Percentiles rank a stretch among this genome's conserved stretches.
These are phyloP conservation scores for Centropus unirufus DNA, from an alignment of 2,113 vertebrate species.

Conservation along the genomic window DNA sequence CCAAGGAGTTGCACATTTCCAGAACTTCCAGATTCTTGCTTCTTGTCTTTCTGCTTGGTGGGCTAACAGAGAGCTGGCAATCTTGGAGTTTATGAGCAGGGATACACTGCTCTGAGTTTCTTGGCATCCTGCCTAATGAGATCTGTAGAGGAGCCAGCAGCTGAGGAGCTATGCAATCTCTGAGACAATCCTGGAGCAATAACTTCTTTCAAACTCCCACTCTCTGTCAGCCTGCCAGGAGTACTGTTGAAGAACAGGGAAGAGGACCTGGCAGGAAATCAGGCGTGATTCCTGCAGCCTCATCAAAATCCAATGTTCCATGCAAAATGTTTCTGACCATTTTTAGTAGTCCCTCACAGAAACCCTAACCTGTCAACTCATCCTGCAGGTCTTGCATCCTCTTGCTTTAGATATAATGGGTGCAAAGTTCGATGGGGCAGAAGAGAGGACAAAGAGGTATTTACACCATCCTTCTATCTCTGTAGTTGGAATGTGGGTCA, in stretches of 20 bases:
- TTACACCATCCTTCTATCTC: not conserved
- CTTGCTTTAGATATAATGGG: not conserved
- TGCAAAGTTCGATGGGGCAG: not conserved
- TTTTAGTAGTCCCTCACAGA: not conserved
- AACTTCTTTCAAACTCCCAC: conserved; percentile 63
- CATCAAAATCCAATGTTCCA: conserved; percentile 26
- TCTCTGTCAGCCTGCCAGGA: conserved; percentile 59
- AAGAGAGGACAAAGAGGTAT: not conserved
- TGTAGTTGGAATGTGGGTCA: not conserved
- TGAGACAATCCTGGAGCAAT: conserved; percentile 50
- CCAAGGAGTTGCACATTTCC: conserved; percentile 13
- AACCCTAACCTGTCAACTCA: not conserved
- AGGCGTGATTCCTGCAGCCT: conserved; percentile 41
- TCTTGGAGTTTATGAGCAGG: conserved; percentile 13
- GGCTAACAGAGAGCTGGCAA: conserved; percentile 26
- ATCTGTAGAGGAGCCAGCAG: conserved; percentile 52
- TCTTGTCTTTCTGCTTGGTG: conserved; percentile 17
- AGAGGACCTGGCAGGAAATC: conserved; percentile 47
- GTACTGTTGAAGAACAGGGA: conserved; percentile 33
- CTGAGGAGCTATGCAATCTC: conserved; percentile 28
- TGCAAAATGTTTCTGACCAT: not conserved
- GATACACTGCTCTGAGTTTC: conserved; percentile 22
- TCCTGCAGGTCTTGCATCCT: not conserved
- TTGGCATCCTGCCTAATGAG: conserved; percentile 65
- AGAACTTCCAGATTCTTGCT: conserved; percentile 5